These are phyloP conservation scores for Chamaea fasciata DNA, from an alignment of 2,113 vertebrate genomes.

Conservation along the genomic window DNA sequence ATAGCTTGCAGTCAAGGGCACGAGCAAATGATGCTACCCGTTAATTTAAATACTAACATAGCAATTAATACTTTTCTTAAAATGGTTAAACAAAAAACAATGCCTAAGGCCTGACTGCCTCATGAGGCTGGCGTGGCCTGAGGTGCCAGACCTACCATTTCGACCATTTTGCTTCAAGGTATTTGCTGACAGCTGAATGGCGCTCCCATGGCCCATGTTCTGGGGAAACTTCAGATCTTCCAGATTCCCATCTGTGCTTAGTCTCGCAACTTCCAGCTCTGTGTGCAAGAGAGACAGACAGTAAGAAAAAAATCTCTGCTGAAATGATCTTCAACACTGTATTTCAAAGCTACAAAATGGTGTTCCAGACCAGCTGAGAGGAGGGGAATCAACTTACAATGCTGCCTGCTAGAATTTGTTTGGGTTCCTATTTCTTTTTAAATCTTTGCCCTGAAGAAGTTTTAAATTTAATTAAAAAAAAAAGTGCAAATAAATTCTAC, in stretches of 20 bases:
- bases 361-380: not conserved
- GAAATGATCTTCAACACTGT: not conserved
- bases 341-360: not conserved
- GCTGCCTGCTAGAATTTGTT: not conserved
- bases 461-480: constrained; percentile 15
- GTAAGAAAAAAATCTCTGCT: constrained; percentile 6
- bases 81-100: not conserved
- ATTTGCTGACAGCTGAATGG: constrained; percentile 93
- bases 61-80: not conserved
- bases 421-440: not conserved
- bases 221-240: constrained; percentile 95
- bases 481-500: not conserved
- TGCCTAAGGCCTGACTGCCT: not conserved
- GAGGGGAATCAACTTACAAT: not conserved
- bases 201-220: constrained; percentile 84
- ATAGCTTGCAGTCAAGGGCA: not conserved
- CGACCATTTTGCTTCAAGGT: constrained; percentile 94
- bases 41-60: not conserved
- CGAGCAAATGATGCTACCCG: fast-evolving
- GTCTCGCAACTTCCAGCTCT: constrained; percentile 95
- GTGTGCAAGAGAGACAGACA: constrained; percentile 40
- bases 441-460: constrained; percentile 7
- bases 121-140: not conserved
- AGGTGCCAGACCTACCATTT: constrained; percentile 79
- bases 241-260: constrained; percentile 95